These are phyloP conservation scores for Campylomormyrus tamandua DNA, from an alignment of 2,113 vertebrate species.

Conservation along the genomic window DNA sequence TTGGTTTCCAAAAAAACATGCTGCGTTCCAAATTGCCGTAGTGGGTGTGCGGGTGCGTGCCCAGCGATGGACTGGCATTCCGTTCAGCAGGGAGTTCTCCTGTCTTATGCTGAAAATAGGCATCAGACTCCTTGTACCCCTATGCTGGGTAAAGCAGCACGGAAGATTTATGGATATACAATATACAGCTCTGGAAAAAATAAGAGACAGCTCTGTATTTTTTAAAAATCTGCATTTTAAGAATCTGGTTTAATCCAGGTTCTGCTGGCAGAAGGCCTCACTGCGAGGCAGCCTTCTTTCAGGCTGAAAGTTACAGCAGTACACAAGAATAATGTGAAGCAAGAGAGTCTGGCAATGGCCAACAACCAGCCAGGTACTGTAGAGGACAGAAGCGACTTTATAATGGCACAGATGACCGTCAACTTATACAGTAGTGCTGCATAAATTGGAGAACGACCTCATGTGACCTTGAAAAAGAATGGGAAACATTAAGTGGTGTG, in stretches of 20 bases:
- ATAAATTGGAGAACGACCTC: neutral
- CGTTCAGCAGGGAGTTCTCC: neutral
- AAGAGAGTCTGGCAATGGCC: neutral
- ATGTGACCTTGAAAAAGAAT: neutral
- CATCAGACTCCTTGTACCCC: neutral
- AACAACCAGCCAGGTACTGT: neutral
- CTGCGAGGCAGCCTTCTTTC: neutral
- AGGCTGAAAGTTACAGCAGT: too few species aligned
- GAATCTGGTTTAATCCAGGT: neutral
- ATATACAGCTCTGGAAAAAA: neutral
- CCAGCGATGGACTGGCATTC: neutral
- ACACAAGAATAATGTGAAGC: neutral
- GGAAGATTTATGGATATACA: neutral
- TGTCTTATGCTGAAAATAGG: neutral
- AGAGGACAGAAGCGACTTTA: neutral
- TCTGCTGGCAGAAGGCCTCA: neutral
- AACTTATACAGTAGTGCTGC: neutral
- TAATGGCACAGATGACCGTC: neutral
- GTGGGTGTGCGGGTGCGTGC: neutral
- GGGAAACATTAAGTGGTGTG: neutral
- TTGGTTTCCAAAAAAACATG: neutral
- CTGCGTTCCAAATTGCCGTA: neutral
- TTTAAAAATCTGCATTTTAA: neutral
- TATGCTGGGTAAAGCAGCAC: neutral
- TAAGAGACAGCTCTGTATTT: neutral